phyloP scores from a whole-genome alignment of 1,140 invertebrate genomes.

The Thaumetopoea pityocampa region DNA sequence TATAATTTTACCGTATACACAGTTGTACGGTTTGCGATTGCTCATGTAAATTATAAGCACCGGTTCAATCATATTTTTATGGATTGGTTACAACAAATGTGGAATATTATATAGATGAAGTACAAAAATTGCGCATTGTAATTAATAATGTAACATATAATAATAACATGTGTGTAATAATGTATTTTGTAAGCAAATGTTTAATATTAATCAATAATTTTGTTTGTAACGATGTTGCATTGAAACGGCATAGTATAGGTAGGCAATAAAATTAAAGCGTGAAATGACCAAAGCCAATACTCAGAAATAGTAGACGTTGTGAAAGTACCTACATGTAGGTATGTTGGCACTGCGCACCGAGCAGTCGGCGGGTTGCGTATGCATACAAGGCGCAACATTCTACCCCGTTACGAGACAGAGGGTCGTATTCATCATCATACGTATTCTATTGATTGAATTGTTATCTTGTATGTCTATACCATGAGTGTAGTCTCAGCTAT shows the following conservation, averaged over 20 bases:
- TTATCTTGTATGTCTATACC: too few species aligned
- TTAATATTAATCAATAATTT: constrained; percentile 20
- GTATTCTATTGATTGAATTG: too few species aligned
- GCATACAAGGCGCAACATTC: too few species aligned
- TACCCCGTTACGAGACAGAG: too few species aligned
- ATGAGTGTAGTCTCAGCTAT: too few species aligned
- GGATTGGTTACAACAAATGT: constrained; percentile 17
- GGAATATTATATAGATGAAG: constrained; percentile 32
- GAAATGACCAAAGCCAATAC: constrained; percentile 46
- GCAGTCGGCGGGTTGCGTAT: too few species aligned
- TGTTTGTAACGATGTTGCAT: constrained; percentile 25
- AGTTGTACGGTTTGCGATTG: constrained; percentile 27
- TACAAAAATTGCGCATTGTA: constrained; percentile 38
- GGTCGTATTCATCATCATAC: too few species aligned
- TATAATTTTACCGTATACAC: constrained; percentile 5
- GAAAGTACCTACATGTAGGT: constrained; percentile 13
- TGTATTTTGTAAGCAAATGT: constrained; percentile 22
- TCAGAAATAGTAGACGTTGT: constrained; percentile 32
- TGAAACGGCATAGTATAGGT: constrained; percentile 26
- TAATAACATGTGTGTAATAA: constrained; percentile 5
- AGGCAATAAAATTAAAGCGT: constrained; percentile 40
- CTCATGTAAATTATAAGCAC: constrained; percentile 49
- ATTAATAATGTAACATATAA: constrained; percentile 19
- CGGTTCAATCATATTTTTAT: constrained; percentile 19
- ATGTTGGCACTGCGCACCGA: too few species aligned